Evolutionary conservation across 1,140 invertebrate genomes (phyloP).

Genomic region (Lepidurus apus): DNA sequence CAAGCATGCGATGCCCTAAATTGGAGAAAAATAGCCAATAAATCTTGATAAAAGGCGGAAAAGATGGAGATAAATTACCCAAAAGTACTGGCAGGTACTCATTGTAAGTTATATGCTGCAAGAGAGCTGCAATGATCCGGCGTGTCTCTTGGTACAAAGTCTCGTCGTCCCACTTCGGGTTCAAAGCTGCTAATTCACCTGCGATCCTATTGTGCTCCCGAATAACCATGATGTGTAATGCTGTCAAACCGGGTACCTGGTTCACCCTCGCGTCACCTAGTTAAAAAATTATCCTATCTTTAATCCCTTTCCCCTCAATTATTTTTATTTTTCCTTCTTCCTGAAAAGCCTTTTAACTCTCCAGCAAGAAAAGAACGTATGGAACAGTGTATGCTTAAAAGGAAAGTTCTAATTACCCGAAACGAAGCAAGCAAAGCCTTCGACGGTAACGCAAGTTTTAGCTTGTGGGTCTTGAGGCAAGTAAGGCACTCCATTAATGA

Average conservation of each 20-base stretch:
- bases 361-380: neutral
- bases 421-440: constrained; percentile 30
- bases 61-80: constrained; percentile 44
- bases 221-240: constrained; percentile 75
- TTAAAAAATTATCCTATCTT: constrained; percentile 35
- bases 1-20: constrained; percentile 58
- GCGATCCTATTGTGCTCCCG: constrained; percentile 89
- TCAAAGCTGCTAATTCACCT: constrained; percentile 60
- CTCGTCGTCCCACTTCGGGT: constrained; percentile 83
- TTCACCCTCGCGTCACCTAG: constrained; percentile 78
- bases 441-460: constrained; percentile 25
- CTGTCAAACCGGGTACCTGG: constrained; percentile 73
- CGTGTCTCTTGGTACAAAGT: constrained; percentile 79
- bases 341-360: neutral
- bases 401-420: constrained; percentile 17
- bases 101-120: constrained; percentile 80
- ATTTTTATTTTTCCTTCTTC: neutral
- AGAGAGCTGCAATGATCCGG: constrained; percentile 66
- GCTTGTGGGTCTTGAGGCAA: constrained; percentile 29
- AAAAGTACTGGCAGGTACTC: constrained; percentile 79
- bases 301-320: neutral
- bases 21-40: neutral
- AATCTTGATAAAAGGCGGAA: neutral
- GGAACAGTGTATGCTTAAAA: neutral
- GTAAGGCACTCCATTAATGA: constrained; percentile 25